Conservation (phyloP, 2,888 invertebrate species). For the Flexamia atlantica region DNA sequence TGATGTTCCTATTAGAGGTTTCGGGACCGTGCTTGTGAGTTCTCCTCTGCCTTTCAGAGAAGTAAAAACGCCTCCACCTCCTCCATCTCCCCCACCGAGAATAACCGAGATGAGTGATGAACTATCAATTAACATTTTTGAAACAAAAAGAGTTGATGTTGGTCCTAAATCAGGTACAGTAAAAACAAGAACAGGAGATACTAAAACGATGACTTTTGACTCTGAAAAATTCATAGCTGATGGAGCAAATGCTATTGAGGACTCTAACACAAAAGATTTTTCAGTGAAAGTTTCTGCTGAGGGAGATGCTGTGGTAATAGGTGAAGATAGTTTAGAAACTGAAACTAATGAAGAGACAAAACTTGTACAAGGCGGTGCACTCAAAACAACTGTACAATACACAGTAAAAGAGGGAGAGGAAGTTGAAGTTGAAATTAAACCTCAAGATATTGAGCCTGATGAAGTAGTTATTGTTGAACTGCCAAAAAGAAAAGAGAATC, state of each 20-base stretch:
- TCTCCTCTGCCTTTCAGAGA: conserved; percentile 60
- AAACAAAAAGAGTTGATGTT: conserved; percentile 59
- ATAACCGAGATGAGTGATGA: conserved; percentile 61
- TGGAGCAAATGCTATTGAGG: conserved; percentile 33
- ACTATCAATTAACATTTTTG: conserved; percentile 64
- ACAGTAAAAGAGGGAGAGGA: conserved; percentile 47
- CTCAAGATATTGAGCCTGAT: conserved; percentile 54
- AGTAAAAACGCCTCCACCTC: conserved; percentile 41
- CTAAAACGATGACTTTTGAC: conserved; percentile 50
- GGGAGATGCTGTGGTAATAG: conserved; percentile 44
- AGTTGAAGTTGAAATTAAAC: conserved; percentile 51
- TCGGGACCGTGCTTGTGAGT: conserved; percentile 48
- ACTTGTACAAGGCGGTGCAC: conserved; percentile 39
- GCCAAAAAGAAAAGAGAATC: conserved; percentile 9
- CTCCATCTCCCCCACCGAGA: conserved; percentile 44
- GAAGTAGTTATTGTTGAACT: conserved; percentile 35
- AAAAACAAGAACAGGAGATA: conserved; percentile 54
- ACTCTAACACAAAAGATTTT: background rate
- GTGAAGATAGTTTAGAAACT: conserved; percentile 28
- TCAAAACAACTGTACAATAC: conserved; percentile 36
- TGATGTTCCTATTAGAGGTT: conserved; percentile 55
- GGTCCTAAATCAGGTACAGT: conserved; percentile 49
- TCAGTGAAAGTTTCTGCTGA: background rate
- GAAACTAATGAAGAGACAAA: conserved; percentile 37
- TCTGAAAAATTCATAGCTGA: conserved; percentile 46